phyloP scores from a whole-genome alignment of 1,140 invertebrate species.

The Ladona fulva region DNA sequence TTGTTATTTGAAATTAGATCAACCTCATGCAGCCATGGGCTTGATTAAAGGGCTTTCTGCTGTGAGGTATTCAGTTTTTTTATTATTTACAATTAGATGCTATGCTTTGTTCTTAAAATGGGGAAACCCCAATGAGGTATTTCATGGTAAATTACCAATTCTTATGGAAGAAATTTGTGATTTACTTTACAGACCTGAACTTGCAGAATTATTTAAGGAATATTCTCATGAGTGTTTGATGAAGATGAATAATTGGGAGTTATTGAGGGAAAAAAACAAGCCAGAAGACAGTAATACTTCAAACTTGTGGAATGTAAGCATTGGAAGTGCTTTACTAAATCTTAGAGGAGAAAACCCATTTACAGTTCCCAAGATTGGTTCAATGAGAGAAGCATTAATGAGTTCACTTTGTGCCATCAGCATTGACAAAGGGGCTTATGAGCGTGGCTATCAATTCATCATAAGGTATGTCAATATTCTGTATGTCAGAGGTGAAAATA shows the following conservation, averaged over 20 bases:
- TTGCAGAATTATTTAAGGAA: slow-evolving; percentile 39
- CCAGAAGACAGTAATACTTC: neutral
- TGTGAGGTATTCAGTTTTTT: slow-evolving; percentile 30
- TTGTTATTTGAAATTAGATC: slow-evolving; percentile 64
- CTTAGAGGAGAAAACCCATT: neutral
- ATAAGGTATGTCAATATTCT: slow-evolving; percentile 46
- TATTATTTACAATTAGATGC: neutral
- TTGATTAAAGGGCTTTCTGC: slow-evolving; percentile 48
- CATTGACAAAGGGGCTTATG: slow-evolving; percentile 62
- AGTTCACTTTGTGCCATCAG: slow-evolving; percentile 23
- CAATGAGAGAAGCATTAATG: slow-evolving; percentile 1
- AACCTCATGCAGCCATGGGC: slow-evolving; percentile 63
- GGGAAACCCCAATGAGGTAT: neutral
- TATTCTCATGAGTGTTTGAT: neutral
- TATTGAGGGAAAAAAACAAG: neutral
- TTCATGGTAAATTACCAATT: neutral
- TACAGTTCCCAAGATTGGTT: neutral
- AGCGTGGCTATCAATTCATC: slow-evolving; percentile 71
- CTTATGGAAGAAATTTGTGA: neutral
- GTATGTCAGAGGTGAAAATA: slow-evolving; percentile 29
- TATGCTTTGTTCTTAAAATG: neutral
- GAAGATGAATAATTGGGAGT: neutral
- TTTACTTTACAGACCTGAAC: slow-evolving; percentile 35
- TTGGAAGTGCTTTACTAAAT: neutral
- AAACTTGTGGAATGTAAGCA: neutral